Evolutionary conservation across 2,113 vertebrate species (phyloP).

Genomic region (Hippotragus niger): DNA sequence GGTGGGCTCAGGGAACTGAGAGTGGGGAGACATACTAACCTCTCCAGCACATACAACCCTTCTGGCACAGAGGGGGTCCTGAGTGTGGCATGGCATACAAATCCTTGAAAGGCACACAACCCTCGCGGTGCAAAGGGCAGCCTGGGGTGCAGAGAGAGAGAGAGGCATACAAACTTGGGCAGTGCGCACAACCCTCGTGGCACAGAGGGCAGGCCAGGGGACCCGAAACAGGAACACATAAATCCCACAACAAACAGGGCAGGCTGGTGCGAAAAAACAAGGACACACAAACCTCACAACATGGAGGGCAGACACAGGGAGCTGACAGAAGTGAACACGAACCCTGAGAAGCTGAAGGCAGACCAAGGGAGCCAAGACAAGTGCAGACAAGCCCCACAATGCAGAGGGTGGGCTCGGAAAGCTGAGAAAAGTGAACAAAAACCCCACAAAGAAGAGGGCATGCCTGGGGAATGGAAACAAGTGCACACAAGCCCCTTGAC

Average conservation of each 20-base stretch:
- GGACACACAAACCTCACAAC: not conserved
- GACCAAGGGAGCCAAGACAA: not conserved
- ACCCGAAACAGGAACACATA: not conserved
- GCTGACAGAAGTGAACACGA: not conserved
- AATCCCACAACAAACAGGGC: rapidly evolving
- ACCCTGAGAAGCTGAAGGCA: not conserved
- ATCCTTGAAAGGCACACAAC: not conserved
- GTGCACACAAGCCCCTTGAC: not conserved
- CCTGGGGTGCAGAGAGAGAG: rapidly evolving
- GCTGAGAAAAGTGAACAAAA: not conserved
- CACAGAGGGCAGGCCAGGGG: not conserved
- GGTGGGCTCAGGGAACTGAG: not conserved
- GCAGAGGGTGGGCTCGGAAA: rapidly evolving
- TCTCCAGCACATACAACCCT: not conserved
- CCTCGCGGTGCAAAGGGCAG: rapidly evolving
- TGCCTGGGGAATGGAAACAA: not conserved
- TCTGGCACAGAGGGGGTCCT: not conserved
- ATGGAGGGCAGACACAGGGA: not conserved
- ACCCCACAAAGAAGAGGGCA: not conserved
- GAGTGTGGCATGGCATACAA: not conserved
- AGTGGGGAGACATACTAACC: not conserved
- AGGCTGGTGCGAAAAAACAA: not conserved
- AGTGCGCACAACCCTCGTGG: rapidly evolving
- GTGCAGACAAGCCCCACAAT: not conserved
- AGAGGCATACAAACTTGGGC: not conserved